Conservation (phyloP, 2,888 invertebrate species). For the Ectemnius cavifrons region DNA sequence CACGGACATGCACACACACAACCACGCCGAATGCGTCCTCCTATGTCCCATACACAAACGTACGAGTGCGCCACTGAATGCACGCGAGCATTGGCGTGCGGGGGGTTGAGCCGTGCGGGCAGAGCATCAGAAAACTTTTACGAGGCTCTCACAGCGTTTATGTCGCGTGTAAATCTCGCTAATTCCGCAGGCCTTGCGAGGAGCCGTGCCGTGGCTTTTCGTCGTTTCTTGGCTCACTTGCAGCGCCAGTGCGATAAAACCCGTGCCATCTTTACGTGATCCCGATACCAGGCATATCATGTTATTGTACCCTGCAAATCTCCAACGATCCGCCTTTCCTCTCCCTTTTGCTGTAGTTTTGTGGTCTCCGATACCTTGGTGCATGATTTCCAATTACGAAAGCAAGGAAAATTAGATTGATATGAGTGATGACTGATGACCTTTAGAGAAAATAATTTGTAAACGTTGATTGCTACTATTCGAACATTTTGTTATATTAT, state of each 20-base stretch:
- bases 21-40: constrained; percentile 4
- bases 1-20: constrained; percentile 39
- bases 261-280: constrained; percentile 21
- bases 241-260: constrained; percentile 49
- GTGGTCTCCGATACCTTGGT: background rate
- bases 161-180: constrained; percentile 74
- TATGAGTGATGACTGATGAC: too few species aligned
- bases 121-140: constrained; percentile 68
- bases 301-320: background rate
- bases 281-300: background rate
- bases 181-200: constrained; percentile 64
- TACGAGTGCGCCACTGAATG: too few species aligned
- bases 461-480: too few species aligned
- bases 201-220: constrained; percentile 49
- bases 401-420: too few species aligned
- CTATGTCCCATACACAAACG: background rate
- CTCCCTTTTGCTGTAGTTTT: background rate
- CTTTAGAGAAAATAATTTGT: too few species aligned
- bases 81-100: too few species aligned
- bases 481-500: too few species aligned
- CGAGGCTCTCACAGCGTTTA: constrained; percentile 71
- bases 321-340: background rate
- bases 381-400: background rate
- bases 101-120: constrained; percentile 12
- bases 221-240: constrained; percentile 46